Evolutionary conservation across 2,797 vertebrate species (phyloP), one percentile per base, ranked within the genome.

Genomic region (Danio tinwini): DNA sequence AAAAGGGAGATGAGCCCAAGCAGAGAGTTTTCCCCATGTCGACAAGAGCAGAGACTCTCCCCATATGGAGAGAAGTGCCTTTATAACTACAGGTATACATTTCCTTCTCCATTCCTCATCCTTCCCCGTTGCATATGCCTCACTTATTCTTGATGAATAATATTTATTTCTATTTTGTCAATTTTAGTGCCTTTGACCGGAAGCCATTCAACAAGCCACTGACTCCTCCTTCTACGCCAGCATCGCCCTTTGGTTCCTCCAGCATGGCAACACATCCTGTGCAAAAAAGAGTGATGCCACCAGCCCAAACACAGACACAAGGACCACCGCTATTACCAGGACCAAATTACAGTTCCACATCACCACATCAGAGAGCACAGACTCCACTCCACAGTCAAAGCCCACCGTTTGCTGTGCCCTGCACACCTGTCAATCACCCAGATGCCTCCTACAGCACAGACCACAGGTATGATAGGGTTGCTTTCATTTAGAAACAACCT

Each of bases 11-110:
- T 92, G 85, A 94, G 94, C 84, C 95, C 95, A 0, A 93, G 95
- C 81, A 93, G 93, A 0, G 95, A 96, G 82, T 84, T 93, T 90
- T 96, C 94, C 0, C 95, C 95, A 85, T 97, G 96, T 88, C 94
- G 95, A 88, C 95, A 93, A 0, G 94, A 95, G 85, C 94, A 95
- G 88, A 90, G 91, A 85, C 92, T 94, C 7, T 92, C 93, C 14
- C 92, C 92, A 83, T 96, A 94, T 42, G 91, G 93, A 90, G 96
- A 97, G 91, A 94, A 94, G 95, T 97, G 96, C 95, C 96, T 96
- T 94, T 97, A 97, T 88, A 96, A 93, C 85, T 96, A 96, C 94
- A 97, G 97, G 97, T 97, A 91, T 10, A 37, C 14, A 52, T 59
- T 49, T 71, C n/a, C 9, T 5, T 7, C 6, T 53, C 39, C 6